These are phyloP conservation scores for Torymus tubicola DNA, from an alignment of 2,888 invertebrate genomes.

Conservation along the genomic window DNA sequence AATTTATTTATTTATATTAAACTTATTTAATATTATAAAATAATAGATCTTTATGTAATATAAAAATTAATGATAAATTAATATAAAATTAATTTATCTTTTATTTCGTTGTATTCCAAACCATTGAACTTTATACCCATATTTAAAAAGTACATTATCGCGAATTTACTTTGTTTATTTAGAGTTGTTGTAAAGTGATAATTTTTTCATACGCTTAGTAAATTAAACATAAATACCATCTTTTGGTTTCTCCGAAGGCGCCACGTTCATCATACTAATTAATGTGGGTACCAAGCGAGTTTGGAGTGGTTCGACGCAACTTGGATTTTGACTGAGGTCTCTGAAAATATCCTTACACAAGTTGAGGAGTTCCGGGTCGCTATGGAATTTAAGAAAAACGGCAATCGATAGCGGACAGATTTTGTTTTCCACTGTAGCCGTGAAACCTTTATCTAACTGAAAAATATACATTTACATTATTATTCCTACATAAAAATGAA, in stretches of 20 bases:
- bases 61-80: too few species aligned
- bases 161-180: too few species aligned
- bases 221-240: conserved; percentile 64
- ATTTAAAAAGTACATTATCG: too few species aligned
- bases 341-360: conserved; percentile 82
- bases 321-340: conserved; percentile 80
- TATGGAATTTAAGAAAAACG: conserved; percentile 82
- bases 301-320: conserved; percentile 80
- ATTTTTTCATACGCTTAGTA: background rate
- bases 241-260: conserved; percentile 67
- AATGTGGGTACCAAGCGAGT: conserved; percentile 83
- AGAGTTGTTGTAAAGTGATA: too few species aligned
- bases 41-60: background rate
- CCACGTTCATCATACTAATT: conserved; percentile 78
- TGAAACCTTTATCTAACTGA: conserved; percentile 81
- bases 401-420: conserved; percentile 83
- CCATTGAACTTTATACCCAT: too few species aligned
- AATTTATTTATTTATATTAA: background rate
- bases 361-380: conserved; percentile 81
- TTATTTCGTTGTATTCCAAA: too few species aligned
- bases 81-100: too few species aligned
- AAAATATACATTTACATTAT: conserved; percentile 51
- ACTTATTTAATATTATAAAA: background rate
- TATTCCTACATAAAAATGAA: background rate
- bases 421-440: conserved; percentile 80